Evolutionary conservation across 2,797 vertebrate species (phyloP).

Genomic region (Steatocranus sp.): DNA sequence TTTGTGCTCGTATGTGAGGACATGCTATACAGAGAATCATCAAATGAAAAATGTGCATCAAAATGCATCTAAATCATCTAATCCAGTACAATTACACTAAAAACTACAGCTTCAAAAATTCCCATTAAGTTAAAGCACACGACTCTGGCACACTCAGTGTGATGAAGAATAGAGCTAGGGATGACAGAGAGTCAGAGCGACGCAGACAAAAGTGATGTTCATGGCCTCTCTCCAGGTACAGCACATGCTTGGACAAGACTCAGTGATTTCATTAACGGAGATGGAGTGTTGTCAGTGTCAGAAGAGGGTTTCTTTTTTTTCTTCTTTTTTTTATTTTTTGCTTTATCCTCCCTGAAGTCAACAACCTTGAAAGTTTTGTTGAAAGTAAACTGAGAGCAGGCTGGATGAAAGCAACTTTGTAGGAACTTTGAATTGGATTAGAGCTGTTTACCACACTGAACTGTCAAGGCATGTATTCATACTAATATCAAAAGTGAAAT

Average conservation of each 20-base stretch:
- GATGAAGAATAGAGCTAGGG: background rate
- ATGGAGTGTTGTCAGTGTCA: slow-evolving; percentile 38
- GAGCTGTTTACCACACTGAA: background rate
- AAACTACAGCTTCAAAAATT: background rate
- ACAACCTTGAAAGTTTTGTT: slow-evolving; percentile 62
- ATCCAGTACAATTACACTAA: background rate
- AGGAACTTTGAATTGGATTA: slow-evolving; percentile 12
- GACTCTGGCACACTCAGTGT: background rate
- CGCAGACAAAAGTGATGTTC: slow-evolving; percentile 37
- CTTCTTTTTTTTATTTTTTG: background rate
- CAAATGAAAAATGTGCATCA: background rate
- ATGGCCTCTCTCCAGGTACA: slow-evolving; percentile 50
- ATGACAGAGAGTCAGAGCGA: background rate
- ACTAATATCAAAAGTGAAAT: background rate
- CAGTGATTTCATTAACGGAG: slow-evolving; percentile 59
- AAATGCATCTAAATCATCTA: background rate
- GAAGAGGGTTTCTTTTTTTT: background rate
- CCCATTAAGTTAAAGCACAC: background rate
- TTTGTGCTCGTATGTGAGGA: background rate
- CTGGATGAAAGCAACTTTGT: background rate
- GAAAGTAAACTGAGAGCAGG: background rate
- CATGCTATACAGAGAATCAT: background rate
- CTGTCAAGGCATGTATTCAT: background rate
- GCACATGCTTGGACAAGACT: slow-evolving; percentile 49
- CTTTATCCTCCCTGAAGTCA: slow-evolving; percentile 3